Evolutionary conservation across 2,888 invertebrate species (phyloP).

Genomic region (Caenorhabditis auriculariae): DNA sequence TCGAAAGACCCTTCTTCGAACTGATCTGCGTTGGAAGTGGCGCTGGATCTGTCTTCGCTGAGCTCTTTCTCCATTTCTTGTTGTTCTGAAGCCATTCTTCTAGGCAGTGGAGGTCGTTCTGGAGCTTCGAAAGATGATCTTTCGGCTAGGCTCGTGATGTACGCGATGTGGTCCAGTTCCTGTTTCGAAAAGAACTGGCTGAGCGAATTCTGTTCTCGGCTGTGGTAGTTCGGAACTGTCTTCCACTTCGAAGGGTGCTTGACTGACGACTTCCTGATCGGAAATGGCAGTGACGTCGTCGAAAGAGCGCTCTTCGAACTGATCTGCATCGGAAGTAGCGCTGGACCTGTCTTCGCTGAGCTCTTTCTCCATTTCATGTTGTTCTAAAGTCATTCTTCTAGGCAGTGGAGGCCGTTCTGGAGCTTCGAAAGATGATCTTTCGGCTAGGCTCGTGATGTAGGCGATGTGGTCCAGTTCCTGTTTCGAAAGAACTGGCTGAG

Average conservation of each 20-base stretch:
- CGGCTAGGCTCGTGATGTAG: constrained; percentile 9
- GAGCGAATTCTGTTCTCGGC: neutral
- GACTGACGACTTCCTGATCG: too few relatives aligned
- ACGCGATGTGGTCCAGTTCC: constrained; percentile 1
- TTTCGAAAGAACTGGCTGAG: constrained; percentile 4
- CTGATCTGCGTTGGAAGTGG: constrained; percentile 14
- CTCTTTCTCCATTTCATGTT: neutral
- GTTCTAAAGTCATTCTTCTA: too few relatives aligned
- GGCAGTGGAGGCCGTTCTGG: neutral
- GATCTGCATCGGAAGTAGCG: constrained; percentile 7
- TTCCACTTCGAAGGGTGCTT: neutral
- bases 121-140: neutral
- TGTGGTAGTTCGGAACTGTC: neutral
- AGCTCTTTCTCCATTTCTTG: neutral
- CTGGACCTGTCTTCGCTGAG: neutral
- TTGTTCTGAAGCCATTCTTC: neutral
- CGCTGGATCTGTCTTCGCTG: neutral
- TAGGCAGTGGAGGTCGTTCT: neutral
- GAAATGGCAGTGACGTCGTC: too few relatives aligned
- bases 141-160: neutral
- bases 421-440: constrained; percentile 3
- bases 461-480: constrained; percentile 19
- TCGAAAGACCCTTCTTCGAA: constrained; percentile 13
- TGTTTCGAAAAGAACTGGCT: neutral
- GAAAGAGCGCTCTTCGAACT: too few relatives aligned